phyloP scores from a whole-genome alignment of 2,113 vertebrate species.

The Thalassoma bifasciatum region DNA sequence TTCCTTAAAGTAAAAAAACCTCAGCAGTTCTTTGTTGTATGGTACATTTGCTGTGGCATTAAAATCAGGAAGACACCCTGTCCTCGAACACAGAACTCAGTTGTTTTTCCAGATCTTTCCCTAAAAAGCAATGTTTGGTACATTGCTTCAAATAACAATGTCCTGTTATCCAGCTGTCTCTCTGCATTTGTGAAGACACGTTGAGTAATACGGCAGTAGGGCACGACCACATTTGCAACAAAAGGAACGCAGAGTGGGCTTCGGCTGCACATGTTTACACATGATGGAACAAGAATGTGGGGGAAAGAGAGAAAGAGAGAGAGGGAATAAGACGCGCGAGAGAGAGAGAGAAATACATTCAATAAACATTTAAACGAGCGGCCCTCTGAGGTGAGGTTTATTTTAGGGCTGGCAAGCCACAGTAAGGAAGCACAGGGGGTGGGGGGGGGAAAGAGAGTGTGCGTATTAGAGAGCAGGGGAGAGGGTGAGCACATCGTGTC shows the following conservation, averaged over 20 bases:
- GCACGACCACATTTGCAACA: slow-evolving; percentile 38
- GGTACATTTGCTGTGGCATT: neutral
- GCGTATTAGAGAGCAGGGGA: slow-evolving; percentile 17
- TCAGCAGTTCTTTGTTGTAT: neutral
- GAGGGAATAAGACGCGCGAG: slow-evolving; percentile 1
- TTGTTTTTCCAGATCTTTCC: neutral
- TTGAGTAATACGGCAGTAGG: slow-evolving; percentile 45
- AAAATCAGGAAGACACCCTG: neutral
- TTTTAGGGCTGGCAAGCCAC: slow-evolving; percentile 74
- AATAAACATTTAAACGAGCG: slow-evolving; percentile 62
- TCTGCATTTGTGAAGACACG: slow-evolving; percentile 23
- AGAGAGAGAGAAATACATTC: slow-evolving; percentile 54
- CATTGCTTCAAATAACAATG: slow-evolving; percentile 33
- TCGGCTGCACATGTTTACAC: slow-evolving; percentile 46
- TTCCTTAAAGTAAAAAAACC: neutral
- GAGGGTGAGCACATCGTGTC: slow-evolving; percentile 73
- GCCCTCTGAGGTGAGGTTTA: slow-evolving; percentile 70
- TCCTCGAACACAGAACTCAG: neutral
- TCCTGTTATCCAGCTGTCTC: slow-evolving; percentile 13
- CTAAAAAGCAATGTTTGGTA: slow-evolving; percentile 10
- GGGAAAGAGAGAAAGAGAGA: neutral
- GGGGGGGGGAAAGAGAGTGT: neutral
- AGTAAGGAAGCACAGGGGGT: slow-evolving; percentile 53
- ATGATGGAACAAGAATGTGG: slow-evolving; percentile 36
- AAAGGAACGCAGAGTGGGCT: slow-evolving; percentile 30